Evolutionary conservation across 2,797 vertebrate species (phyloP).

Genomic region (Fistularia commersonii): DNA sequence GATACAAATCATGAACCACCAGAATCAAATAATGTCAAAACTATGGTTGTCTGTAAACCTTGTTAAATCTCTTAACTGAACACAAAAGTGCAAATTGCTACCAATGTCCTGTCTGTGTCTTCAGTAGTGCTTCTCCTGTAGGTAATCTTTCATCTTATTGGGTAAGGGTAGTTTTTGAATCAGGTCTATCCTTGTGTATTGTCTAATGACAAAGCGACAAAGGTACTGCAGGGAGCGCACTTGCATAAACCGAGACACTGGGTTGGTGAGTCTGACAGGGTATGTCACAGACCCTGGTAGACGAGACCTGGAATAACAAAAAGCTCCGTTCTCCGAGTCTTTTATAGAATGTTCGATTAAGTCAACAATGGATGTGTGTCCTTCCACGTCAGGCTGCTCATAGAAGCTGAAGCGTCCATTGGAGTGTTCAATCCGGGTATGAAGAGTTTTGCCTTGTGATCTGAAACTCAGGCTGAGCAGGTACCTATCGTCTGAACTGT

Average conservation of each 20-base stretch:
- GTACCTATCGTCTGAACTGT: constrained; percentile 96
- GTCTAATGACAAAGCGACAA: constrained; percentile 97
- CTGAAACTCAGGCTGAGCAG: constrained; percentile 98
- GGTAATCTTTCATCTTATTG: constrained; percentile 99
- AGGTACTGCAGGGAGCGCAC: constrained; percentile 97
- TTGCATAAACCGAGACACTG: constrained; percentile 98
- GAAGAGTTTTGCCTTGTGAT: constrained; percentile 95
- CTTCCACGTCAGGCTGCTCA: constrained; percentile 96
- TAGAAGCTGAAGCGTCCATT: constrained; percentile 99
- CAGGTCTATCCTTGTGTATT: constrained; percentile 97
- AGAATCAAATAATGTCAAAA: constrained; percentile 79
- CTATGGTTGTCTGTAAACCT: constrained; percentile 89
- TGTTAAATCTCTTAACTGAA: constrained; percentile 83
- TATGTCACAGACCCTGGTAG: constrained; percentile 96
- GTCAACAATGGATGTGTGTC: constrained; percentile 96
- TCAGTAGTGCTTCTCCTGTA: constrained; percentile 99
- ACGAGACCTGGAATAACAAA: constrained; percentile 96
- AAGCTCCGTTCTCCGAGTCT: constrained; percentile 98
- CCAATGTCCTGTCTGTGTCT: constrained; percentile 73
- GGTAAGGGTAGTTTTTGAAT: constrained; percentile 99
- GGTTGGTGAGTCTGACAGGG: constrained; percentile 94
- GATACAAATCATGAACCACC: constrained; percentile 77
- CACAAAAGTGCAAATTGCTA: constrained; percentile 94
- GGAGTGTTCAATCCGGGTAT: constrained; percentile 97
- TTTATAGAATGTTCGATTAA: constrained; percentile 96